These are phyloP conservation scores for Octodon degus DNA, from an alignment of 2,113 vertebrate species.

Conservation along the genomic window DNA sequence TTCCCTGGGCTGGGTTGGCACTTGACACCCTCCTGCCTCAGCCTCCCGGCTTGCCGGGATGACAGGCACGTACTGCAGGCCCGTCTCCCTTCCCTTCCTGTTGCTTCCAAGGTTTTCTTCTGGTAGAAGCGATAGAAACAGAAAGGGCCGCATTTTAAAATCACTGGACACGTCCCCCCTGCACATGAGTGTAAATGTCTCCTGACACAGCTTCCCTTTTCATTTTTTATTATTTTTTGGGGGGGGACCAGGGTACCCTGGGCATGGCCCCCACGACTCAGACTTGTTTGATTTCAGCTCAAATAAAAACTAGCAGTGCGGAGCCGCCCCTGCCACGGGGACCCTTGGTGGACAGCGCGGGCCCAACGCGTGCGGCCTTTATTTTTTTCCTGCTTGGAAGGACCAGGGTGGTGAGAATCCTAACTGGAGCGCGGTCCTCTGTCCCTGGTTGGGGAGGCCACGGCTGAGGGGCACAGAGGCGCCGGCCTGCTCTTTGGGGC, in stretches of 20 bases:
- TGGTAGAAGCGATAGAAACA: background rate
- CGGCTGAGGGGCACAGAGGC: too few species aligned
- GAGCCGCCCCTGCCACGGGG: too few species aligned
- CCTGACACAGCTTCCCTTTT: background rate
- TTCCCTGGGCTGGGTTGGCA: background rate
- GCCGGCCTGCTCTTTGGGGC: too few species aligned
- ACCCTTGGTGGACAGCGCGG: too few species aligned
- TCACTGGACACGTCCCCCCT: background rate
- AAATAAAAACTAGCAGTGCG: background rate
- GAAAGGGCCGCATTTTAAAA: background rate
- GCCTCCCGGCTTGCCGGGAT: background rate
- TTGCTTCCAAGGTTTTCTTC: background rate
- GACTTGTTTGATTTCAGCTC: background rate
- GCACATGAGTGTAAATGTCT: background rate
- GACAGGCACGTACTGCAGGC: background rate
- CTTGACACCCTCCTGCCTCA: background rate
- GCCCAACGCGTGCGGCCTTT: too few species aligned
- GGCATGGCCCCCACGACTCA: too few species aligned
- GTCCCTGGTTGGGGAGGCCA: too few species aligned
- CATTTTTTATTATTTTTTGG: background rate
- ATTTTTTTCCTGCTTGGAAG: too few species aligned
- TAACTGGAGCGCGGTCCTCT: too few species aligned
- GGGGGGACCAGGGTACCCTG: too few species aligned
- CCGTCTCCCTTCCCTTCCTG: background rate
- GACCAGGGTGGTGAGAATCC: rapidly evolving